These are phyloP conservation scores for Digitonthophagus gazella DNA, from an alignment of 2,888 invertebrate genomes.

Conservation along the genomic window DNA sequence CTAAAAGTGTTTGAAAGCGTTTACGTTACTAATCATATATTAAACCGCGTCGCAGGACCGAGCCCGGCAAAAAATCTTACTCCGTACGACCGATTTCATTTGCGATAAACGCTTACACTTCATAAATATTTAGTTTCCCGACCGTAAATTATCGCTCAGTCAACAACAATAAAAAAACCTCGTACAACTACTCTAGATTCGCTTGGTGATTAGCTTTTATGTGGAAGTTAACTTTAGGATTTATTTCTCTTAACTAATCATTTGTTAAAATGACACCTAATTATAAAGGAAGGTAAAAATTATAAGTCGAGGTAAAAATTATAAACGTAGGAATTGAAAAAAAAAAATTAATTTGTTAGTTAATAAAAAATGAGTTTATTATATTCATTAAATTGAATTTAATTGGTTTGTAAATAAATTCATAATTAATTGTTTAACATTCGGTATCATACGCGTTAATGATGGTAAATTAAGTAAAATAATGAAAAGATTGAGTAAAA, in stretches of 20 bases:
- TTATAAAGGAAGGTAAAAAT: too few relatives aligned
- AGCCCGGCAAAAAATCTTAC: not conserved
- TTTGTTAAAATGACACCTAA: not conserved
- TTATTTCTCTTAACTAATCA: not conserved
- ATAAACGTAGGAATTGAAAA: too few relatives aligned
- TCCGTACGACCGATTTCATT: not conserved
- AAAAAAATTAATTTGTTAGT: too few relatives aligned
- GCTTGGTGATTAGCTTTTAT: not conserved
- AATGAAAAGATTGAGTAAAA: not conserved
- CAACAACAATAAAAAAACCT: not conserved
- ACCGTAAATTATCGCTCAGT: not conserved
- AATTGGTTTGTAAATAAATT: not conserved
- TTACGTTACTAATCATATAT: constrained; percentile 24
- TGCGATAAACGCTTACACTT: not conserved
- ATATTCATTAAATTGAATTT: not conserved
- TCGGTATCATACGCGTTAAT: too few relatives aligned
- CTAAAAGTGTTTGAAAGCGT: constrained; percentile 22
- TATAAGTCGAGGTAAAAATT: too few relatives aligned
- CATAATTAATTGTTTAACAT: not conserved
- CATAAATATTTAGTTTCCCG: not conserved
- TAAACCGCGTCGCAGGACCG: not conserved
- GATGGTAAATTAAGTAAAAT: not conserved
- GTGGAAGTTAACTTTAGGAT: not conserved
- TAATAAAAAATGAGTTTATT: too few relatives aligned
- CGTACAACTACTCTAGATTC: not conserved